These are phyloP conservation scores for Diarsia rubi DNA, from an alignment of 2,888 invertebrate species.

Conservation along the genomic window DNA sequence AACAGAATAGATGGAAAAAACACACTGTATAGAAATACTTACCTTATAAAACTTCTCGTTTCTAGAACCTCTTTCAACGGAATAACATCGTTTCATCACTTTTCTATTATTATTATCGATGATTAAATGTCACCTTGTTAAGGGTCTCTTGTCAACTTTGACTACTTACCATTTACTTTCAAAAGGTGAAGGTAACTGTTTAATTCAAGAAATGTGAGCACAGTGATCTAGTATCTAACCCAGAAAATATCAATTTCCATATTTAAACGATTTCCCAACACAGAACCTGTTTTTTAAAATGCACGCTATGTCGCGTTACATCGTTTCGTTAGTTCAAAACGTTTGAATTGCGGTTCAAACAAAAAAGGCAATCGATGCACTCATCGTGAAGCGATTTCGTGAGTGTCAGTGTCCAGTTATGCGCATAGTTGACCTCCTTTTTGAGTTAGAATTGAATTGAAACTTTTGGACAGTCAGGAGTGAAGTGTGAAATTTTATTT, in stretches of 20 bases:
- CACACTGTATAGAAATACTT: too few relatives aligned
- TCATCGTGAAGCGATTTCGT: conserved; percentile 54
- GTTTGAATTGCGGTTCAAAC: conserved; percentile 26
- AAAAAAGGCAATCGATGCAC: conserved; percentile 50
- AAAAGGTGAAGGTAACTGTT: background rate
- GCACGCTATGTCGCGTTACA: conserved; percentile 23
- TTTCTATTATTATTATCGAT: background rate
- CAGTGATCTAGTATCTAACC: background rate
- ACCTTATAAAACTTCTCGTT: too few relatives aligned
- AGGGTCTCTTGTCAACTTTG: background rate
- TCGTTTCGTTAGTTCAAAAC: conserved; percentile 31
- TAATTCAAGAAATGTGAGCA: background rate
- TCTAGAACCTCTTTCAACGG: too few relatives aligned
- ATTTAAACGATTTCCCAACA: conserved; percentile 9
- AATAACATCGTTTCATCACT: background rate
- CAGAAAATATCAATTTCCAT: background rate
- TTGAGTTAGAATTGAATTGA: conserved; percentile 52
- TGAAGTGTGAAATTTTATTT: conserved; percentile 43
- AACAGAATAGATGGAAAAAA: background rate
- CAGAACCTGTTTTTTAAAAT: conserved; percentile 28
- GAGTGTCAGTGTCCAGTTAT: conserved; percentile 50
- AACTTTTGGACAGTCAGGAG: conserved; percentile 32
- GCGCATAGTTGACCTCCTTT: conserved; percentile 55
- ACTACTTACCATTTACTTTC: background rate
- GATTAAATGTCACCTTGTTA: background rate